phyloP scores from a whole-genome alignment of 2,797 vertebrate species.

The Characodon lateralis region DNA sequence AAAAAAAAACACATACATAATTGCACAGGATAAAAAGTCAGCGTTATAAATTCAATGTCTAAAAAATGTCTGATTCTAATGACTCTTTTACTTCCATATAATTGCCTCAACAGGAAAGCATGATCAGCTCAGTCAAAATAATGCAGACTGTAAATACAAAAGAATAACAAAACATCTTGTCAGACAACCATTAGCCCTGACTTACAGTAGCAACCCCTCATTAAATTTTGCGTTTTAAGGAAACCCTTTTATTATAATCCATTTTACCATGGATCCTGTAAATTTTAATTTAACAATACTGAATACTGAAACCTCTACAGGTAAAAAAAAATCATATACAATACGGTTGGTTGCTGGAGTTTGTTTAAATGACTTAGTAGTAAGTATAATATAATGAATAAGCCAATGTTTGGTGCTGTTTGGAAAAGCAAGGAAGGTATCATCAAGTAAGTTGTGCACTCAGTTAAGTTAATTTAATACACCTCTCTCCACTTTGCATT shows the following conservation, averaged over 20 bases:
- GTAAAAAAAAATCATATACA: background rate
- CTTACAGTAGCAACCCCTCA: background rate
- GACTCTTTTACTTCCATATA: too few species aligned
- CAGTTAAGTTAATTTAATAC: background rate
- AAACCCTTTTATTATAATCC: background rate
- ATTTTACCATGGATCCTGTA: background rate
- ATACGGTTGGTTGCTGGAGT: background rate
- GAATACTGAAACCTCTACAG: background rate
- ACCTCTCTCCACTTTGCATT: background rate
- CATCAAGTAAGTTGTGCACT: too few species aligned
- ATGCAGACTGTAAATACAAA: background rate
- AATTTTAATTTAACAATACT: background rate
- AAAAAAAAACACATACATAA: too few species aligned
- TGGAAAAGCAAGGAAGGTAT: too few species aligned
- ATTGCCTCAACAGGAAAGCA: background rate
- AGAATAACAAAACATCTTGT: background rate
- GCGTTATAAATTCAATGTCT: too few species aligned
- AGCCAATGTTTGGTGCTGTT: background rate
- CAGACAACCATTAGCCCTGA: background rate
- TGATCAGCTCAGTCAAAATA: background rate
- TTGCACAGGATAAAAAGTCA: too few species aligned
- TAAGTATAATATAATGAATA: background rate
- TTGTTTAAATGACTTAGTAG: background rate
- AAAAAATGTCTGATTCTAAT: too few species aligned
- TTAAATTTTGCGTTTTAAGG: background rate